Evolutionary conservation across 2,888 invertebrate genomes (phyloP), one percentile per base, ranked within the genome.

Genomic region (Molorchus minor): DNA sequence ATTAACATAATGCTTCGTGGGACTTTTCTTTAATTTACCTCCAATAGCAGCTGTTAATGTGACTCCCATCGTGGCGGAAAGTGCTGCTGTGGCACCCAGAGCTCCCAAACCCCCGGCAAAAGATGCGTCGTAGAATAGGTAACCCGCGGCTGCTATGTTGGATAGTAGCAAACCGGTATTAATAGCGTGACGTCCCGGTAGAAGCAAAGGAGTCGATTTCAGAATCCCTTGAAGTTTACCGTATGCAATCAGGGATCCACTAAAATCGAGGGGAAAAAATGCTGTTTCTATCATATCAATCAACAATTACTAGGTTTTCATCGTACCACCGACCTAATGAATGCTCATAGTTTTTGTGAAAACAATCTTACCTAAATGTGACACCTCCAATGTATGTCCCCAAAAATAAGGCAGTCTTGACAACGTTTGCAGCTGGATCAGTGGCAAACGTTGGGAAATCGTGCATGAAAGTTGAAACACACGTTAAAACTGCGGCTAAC

Each of bases 311-410:
- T n/a, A n/a, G n/a, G n/a, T n/a, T n/a, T n/a, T n/a, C n/a, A n/a
- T n/a, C n/a, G n/a, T n/a, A n/a, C n/a, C n/a, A n/a, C n/a, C n/a
- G n/a, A n/a, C n/a, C n/a, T n/a, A n/a, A n/a, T n/a, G n/a, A n/a
- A n/a, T n/a, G n/a, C n/a, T n/a, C n/a, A n/a, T n/a, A n/a, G n/a
- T n/a, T n/a, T n/a, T n/a, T n/a, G n/a, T n/a, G n/a, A n/a, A n/a
- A n/a, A n/a, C n/a, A n/a, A n/a, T n/a, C 79, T 80, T 77, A 88
- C 87, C 91, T 93, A 82, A 94, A 94, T 2, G 94, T 94, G 47
- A 94, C 91, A 41, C 94, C 94, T 61, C 94, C 94, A 74, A 94
- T 94, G 81, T 90, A 93, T 0, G 94, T 93, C 15, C 94, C 95
- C 43, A 95, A 84, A 83, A 94, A 94, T 30, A 94, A 84, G 2